A percentile compares a stretch with the other conserved stretches of the same genome.
Evolutionary conservation across 2,797 vertebrate species (phyloP).

Genomic region (Melanotaenia maccullochi): DNA sequence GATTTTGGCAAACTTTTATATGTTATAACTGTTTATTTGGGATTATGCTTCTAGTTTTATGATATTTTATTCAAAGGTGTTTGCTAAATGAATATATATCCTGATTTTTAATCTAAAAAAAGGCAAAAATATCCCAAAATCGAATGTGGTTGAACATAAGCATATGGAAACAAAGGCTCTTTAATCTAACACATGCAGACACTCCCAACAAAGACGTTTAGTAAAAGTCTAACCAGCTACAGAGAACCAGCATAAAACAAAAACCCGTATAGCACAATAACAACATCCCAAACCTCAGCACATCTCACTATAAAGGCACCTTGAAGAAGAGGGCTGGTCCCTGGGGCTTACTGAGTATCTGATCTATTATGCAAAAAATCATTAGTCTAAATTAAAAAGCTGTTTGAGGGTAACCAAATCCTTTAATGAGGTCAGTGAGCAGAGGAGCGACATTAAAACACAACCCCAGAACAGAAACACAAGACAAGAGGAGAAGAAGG

Average conservation of each 20-base stretch:
- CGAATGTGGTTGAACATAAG: conserved; percentile 18
- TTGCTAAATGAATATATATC: no score
- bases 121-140: no score
- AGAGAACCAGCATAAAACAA: conserved; percentile 50
- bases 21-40: no score
- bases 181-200: conserved; percentile 12
- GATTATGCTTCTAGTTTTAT: no score
- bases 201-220: conserved; percentile 39
- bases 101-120: no score
- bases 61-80: no score
- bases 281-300: conserved; percentile 61
- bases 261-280: conserved; percentile 69
- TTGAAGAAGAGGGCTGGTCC: conserved; percentile 82
- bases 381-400: conserved; percentile 90
- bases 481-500: conserved; percentile 78
- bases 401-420: conserved; percentile 88
- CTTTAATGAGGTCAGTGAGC: conserved; percentile 88
- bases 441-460: conserved; percentile 85
- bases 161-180: neutral
- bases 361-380: conserved; percentile 88
- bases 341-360: conserved; percentile 83
- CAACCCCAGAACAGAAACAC: conserved; percentile 83
- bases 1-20: no score
- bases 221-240: conserved; percentile 7
- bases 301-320: conserved; percentile 85